Base-by-base conservation (phyloP, 2,113 vertebrate genomes). In the Anoplopoma fimbria region DNA sequence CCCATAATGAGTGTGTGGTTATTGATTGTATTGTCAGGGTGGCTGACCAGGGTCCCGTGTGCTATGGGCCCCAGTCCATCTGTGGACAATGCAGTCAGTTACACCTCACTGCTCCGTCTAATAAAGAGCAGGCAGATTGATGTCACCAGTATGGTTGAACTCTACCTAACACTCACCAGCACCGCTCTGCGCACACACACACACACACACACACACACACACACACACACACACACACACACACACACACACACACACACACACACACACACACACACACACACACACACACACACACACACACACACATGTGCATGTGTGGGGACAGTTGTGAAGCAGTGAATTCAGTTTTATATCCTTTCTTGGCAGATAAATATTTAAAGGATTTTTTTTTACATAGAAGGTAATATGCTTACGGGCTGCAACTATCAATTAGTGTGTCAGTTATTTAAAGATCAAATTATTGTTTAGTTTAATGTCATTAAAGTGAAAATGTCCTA, bases 31-130 rank as follows among this genome's bases (percentile, higher is more conserved):
- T 94, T 94, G 94, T 95, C 93, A 94, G 93, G 91, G 89, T 85
- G 94, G 93, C 90, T 93, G 90, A 92, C 90, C 92, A 84, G 94
- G 91, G 92, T 84, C 92, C 91, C 63, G 88, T 86, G 91, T 89
- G 91, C 92, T 88, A 49, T 80, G 92, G 92, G 92, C 91, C 93
- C 91, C 93, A 93, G 95, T 96, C 93, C 95, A 95, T 96, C 95
- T 95, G 93, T 95, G 94, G 94, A 96, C 95, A 95, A 93, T 95
- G 93, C 93, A 95, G 93, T 95, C 95, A 95, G 95, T 95, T 94
- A 95, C 95, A 95, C 93, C 95, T 95, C 95, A 94, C 90, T 94
- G 95, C 94, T 86, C 92, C 83, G 85, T 92, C 95, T 96, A 95
- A 96, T 96, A 96, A 95, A 95, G 93, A 93, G 92, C 92, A 94